phyloP scores from a whole-genome alignment of 2,888 invertebrate species.

The Drymonia ruficornis region DNA sequence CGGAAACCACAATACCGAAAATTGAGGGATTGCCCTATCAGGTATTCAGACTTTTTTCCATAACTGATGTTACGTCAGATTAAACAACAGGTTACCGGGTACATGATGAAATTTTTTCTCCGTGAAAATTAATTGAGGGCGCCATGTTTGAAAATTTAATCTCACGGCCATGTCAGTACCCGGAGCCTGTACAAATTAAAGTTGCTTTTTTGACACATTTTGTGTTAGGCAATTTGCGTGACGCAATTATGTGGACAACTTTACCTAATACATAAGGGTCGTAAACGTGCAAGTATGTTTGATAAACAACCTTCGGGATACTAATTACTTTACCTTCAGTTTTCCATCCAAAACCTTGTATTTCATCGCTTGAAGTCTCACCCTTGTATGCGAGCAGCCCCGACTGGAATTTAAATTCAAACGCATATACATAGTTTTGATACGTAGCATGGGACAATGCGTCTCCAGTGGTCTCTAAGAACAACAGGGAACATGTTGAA shows the following conservation, averaged over 20 bases:
- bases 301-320: constrained; percentile 13
- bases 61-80: constrained; percentile 54
- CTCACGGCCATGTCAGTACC: constrained; percentile 64
- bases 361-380: neutral
- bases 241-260: constrained; percentile 34
- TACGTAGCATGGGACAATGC: constrained; percentile 41
- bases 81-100: constrained; percentile 54
- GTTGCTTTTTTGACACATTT: constrained; percentile 58
- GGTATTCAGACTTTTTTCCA: constrained; percentile 47
- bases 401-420: constrained; percentile 37
- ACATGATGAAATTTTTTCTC: constrained; percentile 66
- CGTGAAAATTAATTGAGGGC: constrained; percentile 66
- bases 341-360: neutral
- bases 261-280: constrained; percentile 31
- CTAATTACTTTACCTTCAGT: neutral
- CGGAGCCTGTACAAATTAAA: constrained; percentile 65
- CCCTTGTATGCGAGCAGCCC: neutral
- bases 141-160: constrained; percentile 77
- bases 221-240: constrained; percentile 60
- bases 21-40: constrained; percentile 26
- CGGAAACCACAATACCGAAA: constrained; percentile 9
- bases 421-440: constrained; percentile 22
- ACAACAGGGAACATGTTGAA: constrained; percentile 71
- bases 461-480: constrained; percentile 58
- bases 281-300: constrained; percentile 26